Conservation (phyloP, 2,113 vertebrate species). For the Acrocephalus arundinaceus region DNA sequence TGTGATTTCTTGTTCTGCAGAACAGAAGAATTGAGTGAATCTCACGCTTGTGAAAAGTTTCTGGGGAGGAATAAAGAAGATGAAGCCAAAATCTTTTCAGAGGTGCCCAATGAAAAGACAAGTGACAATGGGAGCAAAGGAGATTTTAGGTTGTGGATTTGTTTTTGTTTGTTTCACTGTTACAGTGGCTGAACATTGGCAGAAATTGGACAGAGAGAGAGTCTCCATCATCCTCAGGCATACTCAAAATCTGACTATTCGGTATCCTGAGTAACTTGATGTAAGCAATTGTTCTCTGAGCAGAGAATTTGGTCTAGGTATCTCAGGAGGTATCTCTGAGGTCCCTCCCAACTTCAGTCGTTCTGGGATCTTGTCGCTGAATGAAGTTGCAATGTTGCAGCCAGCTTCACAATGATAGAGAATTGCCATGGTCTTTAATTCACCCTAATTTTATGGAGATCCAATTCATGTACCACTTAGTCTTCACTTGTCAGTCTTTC, state of each 20-base stretch:
- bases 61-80: not conserved
- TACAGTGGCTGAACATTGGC: not conserved
- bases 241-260: not conserved
- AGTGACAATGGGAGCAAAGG: not conserved
- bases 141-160: not conserved
- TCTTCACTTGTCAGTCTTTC: not conserved
- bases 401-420: not conserved
- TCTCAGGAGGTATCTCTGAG: not conserved
- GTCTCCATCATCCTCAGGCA: not conserved
- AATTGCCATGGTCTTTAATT: not conserved
- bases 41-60: not conserved
- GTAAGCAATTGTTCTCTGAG: not conserved
- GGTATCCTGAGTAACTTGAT: not conserved
- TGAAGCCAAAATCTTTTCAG: not conserved
- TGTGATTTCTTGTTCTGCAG: not conserved
- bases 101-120: not conserved
- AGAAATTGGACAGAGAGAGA: not conserved
- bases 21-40: not conserved
- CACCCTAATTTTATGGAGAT: not conserved
- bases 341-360: not conserved
- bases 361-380: not conserved
- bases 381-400: not conserved
- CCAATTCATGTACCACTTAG: not conserved
- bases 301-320: not conserved
- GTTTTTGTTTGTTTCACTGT: not conserved